Evolutionary conservation across 2,888 invertebrate species (phyloP), one percentile per base, ranked within the genome.

Genomic region (Lysandra bellargus): DNA sequence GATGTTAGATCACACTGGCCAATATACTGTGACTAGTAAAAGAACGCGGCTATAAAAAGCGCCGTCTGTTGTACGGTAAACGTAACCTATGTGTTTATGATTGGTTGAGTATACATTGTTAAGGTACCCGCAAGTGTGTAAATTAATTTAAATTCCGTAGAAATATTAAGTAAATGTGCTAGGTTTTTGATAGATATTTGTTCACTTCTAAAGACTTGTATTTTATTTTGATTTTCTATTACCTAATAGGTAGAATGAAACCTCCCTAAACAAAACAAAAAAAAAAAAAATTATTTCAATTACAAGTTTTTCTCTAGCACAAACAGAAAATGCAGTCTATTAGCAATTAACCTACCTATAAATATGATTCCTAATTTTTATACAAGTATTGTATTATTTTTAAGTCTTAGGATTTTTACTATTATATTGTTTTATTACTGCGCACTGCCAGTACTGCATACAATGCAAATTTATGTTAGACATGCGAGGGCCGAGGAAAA

Each of bases 281-380:
- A 64, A 40, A 64, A 33, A 69, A 33, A 33, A 7, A 64, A 23
- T 23, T 23, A 30, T 23, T 17, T 14, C 44, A 74, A 33, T 17
- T 5, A 76, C 33, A 9, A 33, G 6, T 12, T 76, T 57, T 30
- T 9, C 53, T 49, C 30, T 23, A 53, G 76, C 76, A 76, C 76
- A 76, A 76, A 76, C 2, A 57, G 17, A 44, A 14, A 49, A 75
- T 49, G 30, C 23, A 49, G 49, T 75, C 23, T 75, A 49, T n/a
- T 49, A 49, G 23, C 12, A n/a, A 44, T 30, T 49, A 23, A 75
- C 75, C 12, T 75, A 75, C 14, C 49, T 75, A 76, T 33, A 33
- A 76, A 53, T 57, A 76, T 76, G 53, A 76, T 53, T 76, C 76
- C 76, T 76, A 76, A 53, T 57, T 76, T 76, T 76, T 76, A 76